Evolutionary conservation across 2,113 vertebrate species (phyloP), one percentile per base, ranked within the genome.

Genomic region (Myotis yumanensis): DNA sequence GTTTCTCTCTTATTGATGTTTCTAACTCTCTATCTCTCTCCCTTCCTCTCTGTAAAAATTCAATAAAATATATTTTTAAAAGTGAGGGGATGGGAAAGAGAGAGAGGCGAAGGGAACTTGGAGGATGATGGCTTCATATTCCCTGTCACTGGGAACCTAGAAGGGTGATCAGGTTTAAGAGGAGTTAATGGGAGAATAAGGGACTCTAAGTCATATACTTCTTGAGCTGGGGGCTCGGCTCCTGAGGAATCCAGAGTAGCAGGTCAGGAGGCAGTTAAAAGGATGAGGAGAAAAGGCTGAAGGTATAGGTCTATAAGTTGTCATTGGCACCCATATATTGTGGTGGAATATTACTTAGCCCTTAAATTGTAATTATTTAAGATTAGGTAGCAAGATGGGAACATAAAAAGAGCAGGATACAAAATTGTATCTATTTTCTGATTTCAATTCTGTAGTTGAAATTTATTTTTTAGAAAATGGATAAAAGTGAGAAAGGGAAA

Each of bases 381-480:
- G 66, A 77, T 25, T 75, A 82, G 57, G n/a, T 52, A 77, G 68
- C 85, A 77, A 86, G 15, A 32, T 43, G 22, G 22, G 40, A 66
- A 79, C 7, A 66, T 62, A 43, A 87, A 35, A 73, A 85, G 17
- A 82, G 15, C 1, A 48, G 8, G 9, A 30, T 59, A 76, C 28
- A 79, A 48, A 85, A 68, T 54, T 82, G 25, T 90, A 62, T 48
- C 16, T 68, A 15, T 18, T 73, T 69, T 93, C 52, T 88, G 40
- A 79, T 32, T 82, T 83, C 10, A 48, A 9, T 35, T 57, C 14
- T 71, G 4, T 64, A 62, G 25, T 28, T 62, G 25, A 62, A 91
- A 89, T 75, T 62, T 83, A 16, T 73, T 4, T 75, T 93, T 92
- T 28, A 62, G 52, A n/a, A 79, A 95, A 89, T 32, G 40, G 16